Percentiles rank a stretch among this genome's conserved stretches.
These are phyloP conservation scores for Syrista parreyssii DNA, from an alignment of 2,888 invertebrate genomes.

Conservation along the genomic window DNA sequence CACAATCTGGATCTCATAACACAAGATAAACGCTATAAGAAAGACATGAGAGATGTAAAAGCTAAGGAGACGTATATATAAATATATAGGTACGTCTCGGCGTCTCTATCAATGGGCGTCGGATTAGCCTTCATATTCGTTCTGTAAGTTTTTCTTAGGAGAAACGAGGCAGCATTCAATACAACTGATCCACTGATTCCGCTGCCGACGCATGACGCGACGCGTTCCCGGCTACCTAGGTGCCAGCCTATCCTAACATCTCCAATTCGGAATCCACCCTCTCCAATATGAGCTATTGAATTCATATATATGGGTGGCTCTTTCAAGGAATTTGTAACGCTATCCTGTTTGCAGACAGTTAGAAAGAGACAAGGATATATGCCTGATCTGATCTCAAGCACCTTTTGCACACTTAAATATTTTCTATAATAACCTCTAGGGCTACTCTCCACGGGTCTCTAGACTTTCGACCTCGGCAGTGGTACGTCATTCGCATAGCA, in stretches of 20 bases:
- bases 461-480: background rate
- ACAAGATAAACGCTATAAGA: slow-evolving; percentile 5
- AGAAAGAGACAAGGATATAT: background rate
- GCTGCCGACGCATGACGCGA: slow-evolving; percentile 26
- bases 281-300: slow-evolving; percentile 38
- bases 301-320: slow-evolving; percentile 37
- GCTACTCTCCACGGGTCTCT: background rate
- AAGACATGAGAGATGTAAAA: background rate
- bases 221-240: background rate
- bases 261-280: background rate
- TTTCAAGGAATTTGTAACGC: slow-evolving; percentile 59
- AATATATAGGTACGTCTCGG: background rate
- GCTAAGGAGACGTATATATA: background rate
- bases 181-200: slow-evolving; percentile 62
- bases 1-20: slow-evolving; percentile 25
- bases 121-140: slow-evolving; percentile 37
- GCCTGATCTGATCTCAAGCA: background rate
- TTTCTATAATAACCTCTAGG: background rate
- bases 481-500: background rate
- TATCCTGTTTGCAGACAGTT: slow-evolving; percentile 54
- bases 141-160: slow-evolving; percentile 11
- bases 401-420: background rate
- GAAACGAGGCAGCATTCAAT: slow-evolving; percentile 38
- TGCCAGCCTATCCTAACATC: background rate
- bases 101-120: slow-evolving; percentile 28